Evolutionary conservation across 2,113 vertebrate species (phyloP), one percentile per base, ranked within the genome.

Genomic region (Eulacestoma nigropectus): DNA sequence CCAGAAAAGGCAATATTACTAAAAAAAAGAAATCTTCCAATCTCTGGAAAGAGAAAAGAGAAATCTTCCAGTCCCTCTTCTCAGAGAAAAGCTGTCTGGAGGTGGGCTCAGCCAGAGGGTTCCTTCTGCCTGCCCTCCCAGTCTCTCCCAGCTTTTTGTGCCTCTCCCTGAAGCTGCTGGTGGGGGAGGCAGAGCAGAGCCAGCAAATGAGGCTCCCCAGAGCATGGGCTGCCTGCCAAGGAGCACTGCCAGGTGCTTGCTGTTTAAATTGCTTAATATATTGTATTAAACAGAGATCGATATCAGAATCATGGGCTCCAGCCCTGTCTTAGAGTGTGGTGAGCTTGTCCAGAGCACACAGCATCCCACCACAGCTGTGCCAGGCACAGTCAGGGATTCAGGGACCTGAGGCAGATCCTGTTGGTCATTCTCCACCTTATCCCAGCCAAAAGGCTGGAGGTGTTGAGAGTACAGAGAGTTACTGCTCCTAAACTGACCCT

Each of bases 191-290:
- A 81, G 63, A 68, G 86, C 73, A 81, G 44, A 53, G 60, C 10
- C 56, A 55, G 44, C 50, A 73, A 26, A 33, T n/a, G 73, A 73
- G 83, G 64, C 50, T 92, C 68, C 87, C 74, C 41, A 79, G 87
- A 93, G 65, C 12, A 0, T 22, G 56, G 41, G 92, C 86, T 55
- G 81, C 83, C 75, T 88, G 94, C 89, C 91, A 95, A 52, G 84
- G 78, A 81, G 78, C 42, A 6, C 73, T 89, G 89, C 75, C 93
- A 91, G 94, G 46, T 67, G 37, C 90, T 60, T 10, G 59, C 89
- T 74, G 87, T 44, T 95, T 73, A 76, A 64, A 84, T 80, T 32
- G 67, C 50, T 82, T 92, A 70, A 73, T 90, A 35, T 26, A 84
- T 82, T 77, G 15, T 27, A 76, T 89, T 89, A 94, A 89, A 57